Conservation (phyloP, 2,888 invertebrate species). For the Acronicta alni region DNA sequence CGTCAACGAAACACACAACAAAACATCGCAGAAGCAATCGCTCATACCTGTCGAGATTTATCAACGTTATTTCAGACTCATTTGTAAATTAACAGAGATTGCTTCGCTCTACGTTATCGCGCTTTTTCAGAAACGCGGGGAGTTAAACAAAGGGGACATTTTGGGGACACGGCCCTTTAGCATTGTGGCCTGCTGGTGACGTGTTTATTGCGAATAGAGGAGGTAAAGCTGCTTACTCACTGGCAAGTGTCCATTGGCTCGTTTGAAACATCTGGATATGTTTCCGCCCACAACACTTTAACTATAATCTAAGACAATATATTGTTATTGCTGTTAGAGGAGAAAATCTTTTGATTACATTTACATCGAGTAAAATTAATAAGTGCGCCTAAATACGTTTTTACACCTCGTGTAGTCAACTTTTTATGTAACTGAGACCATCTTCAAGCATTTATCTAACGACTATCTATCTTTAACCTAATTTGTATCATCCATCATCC, state of each 20-base stretch:
- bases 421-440: too few species aligned
- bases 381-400: too few species aligned
- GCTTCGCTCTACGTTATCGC: conserved; percentile 47
- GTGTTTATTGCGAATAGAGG: conserved; percentile 30
- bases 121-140: conserved; percentile 59
- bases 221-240: conserved; percentile 3
- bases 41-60: conserved; percentile 9
- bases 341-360: too few species aligned
- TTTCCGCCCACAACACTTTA: background rate
- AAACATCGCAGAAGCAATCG: conserved; percentile 10
- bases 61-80: conserved; percentile 36
- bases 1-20: conserved; percentile 2
- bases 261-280: background rate
- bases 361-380: too few species aligned
- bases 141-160: conserved; percentile 38
- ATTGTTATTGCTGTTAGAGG: background rate
- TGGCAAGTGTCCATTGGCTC: background rate
- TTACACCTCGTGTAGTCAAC: too few species aligned
- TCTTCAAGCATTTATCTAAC: too few species aligned
- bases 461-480: too few species aligned
- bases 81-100: conserved; percentile 46
- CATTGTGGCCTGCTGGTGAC: conserved; percentile 33
- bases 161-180: conserved; percentile 25
- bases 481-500: too few species aligned
- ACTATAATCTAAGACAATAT: background rate